A percentile compares a stretch with the other conserved stretches of the same genome.
Conservation (phyloP, 2,797 vertebrate species). For the Chromis chromis region DNA sequence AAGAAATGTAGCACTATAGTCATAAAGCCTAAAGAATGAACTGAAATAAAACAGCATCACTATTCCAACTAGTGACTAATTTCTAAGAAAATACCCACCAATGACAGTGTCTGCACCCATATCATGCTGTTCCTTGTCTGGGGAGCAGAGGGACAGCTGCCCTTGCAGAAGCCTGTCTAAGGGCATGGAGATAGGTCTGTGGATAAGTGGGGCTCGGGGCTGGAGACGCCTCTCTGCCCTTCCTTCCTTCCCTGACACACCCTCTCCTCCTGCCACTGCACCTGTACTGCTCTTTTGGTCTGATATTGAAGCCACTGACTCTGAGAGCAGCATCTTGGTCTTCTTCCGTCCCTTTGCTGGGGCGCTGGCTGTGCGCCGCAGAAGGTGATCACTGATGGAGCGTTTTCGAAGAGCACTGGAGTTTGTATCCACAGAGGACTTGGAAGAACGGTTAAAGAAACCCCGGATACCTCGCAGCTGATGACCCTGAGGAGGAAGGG, state of each 20-base stretch:
- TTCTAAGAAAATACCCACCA: conserved; percentile 84
- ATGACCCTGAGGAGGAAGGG: conserved; percentile 82
- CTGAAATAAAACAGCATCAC: not conserved
- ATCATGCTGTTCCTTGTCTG: conserved; percentile 78
- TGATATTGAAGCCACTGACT: conserved; percentile 78
- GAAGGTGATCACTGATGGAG: conserved; percentile 92
- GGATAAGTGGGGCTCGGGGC: conserved; percentile 80
- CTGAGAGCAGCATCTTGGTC: conserved; percentile 91
- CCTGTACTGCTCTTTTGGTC: conserved; percentile 71
- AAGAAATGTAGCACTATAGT: conserved; percentile 5
- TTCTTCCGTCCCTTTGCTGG: conserved; percentile 97
- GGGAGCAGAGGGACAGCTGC: conserved; percentile 83
- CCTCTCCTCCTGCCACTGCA: conserved; percentile 69
- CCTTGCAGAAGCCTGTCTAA: conserved; percentile 90
- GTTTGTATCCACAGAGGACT: conserved; percentile 85
- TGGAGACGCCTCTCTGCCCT: conserved; percentile 77
- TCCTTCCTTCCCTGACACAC: conserved; percentile 51
- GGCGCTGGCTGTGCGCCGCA: conserved; percentile 95
- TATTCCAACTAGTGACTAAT: not conserved
- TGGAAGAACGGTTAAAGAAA: conserved; percentile 91
- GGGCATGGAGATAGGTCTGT: conserved; percentile 93
- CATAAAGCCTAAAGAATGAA: conserved; percentile 7
- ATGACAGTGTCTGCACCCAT: conserved; percentile 78
- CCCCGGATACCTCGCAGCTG: conserved; percentile 95
- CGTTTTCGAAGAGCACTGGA: conserved; percentile 86